These are phyloP conservation scores for Tragulus kanchil DNA, from an alignment of 2,113 vertebrate genomes.

Conservation along the genomic window DNA sequence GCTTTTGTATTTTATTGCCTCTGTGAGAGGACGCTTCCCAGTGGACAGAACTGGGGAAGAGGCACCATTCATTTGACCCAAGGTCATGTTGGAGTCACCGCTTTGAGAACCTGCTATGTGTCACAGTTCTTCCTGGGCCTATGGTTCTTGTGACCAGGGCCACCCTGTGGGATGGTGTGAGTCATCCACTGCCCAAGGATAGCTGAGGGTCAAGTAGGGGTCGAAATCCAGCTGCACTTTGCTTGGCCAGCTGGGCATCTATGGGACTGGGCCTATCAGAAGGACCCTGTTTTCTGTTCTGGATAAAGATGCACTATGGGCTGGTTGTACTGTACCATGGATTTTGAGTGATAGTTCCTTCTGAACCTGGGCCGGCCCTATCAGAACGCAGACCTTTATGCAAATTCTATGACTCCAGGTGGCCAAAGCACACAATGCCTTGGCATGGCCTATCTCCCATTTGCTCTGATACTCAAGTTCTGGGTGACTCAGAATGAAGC, in stretches of 20 bases:
- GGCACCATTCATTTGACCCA: neutral
- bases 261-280: neutral
- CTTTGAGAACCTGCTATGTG: neutral
- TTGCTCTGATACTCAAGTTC: neutral
- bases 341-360: neutral
- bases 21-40: neutral
- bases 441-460: neutral
- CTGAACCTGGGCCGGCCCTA: neutral
- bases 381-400: neutral
- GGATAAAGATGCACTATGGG: neutral
- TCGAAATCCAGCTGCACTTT: neutral
- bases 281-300: neutral
- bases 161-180: neutral
- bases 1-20: neutral
- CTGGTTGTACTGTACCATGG: neutral
- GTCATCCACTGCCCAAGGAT: neutral
- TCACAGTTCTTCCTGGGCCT: neutral
- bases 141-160: neutral
- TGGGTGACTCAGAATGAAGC: neutral
- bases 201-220: neutral
- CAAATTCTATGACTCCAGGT: neutral
- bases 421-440: neutral
- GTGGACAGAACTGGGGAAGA: neutral
- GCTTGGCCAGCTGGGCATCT: neutral
- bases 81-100: neutral